Evolutionary conservation across 2,113 vertebrate species (phyloP), one percentile per base, ranked within the genome.

Genomic region (Pimephales promelas): DNA sequence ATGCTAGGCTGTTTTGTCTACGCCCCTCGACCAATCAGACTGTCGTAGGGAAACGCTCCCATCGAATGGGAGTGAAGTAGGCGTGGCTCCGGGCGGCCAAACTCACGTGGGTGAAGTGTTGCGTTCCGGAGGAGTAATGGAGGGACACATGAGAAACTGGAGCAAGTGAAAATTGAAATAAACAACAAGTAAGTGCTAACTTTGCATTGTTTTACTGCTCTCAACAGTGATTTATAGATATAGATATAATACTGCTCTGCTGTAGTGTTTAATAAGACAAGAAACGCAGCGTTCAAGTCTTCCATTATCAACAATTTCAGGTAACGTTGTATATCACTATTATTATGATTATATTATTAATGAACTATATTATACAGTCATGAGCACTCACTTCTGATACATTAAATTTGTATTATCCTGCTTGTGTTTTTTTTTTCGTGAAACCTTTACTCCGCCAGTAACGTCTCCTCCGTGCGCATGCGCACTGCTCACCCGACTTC

Each of bases 51-150:
- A 20, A 81, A 24, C 1, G 5, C 0, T 0, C 0, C 34, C 7
- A 7, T 92, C 88, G 88, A 93, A 94, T 94, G 56, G 85, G 1
- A 9, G 5, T 0, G 0, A 1, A 77, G 56, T 22, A 78, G 93
- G 94, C 88, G 93, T 74, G 26, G 86, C 14, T 34, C 3, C 0
- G 0, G 1, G 0, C 4, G 0, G 18, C 74, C 74, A 81, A 82
- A 47, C 87, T 95, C 95, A 95, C 94, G 94, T 95, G 94, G 95
- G 90, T 83, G 91, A 88, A 92, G 92, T 93, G 94, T 93, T 85
- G 86, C 84, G 57, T 73, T 28, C 49, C 43, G 68, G 26, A 13
- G 61, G 14, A 89, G 28, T 10, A 88, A 18, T 61, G 7, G 24
- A 59, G 56, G 62, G 13, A 45, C 24, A 2, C 72, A 68, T 10